Base-by-base conservation (phyloP, 2,113 vertebrate genomes). In the Gila orcuttii region DNA sequence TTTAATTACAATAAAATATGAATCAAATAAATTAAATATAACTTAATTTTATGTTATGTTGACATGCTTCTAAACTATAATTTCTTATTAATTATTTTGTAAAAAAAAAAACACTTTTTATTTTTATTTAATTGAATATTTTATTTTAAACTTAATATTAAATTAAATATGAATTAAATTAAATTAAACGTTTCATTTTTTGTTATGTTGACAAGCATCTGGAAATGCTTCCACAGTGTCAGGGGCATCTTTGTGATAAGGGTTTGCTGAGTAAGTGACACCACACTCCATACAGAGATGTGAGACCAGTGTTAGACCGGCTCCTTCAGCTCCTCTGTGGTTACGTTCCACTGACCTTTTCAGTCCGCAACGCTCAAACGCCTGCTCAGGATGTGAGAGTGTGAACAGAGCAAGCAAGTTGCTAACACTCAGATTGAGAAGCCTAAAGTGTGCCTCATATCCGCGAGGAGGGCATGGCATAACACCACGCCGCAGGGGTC, bases 271-370 rank as follows among this genome's bases (percentile, higher is more conserved):
- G 28, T 82, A 82, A 68, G 45, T 82, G 36, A 47, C 23, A 39
- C 10, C 31, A 50, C 57, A 33, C 45, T 78, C 52, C 47, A 28
- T 68, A 23, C 31, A 57, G n/a, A 36, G 76, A 19, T 12, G 47
- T 57, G 73, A 68, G 66, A 74, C 79, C 55, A 86, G 59, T n/a
- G 23, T 47, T 31, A 21, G 52, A 60, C 73, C 6, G 13, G 50
- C 62, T 74, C 77, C 62, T 84, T 83, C 68, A 66, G 75, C 79
- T 86, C 77, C 59, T 81, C 76, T 79, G 89, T n/a, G 89, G 87
- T 90, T 88, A 83, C 50, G 45, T 85, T 88, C 79, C 86, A 86
- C 87, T 90, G 89, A 90, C 89, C 89, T 90, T 90, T 90, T 76
- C 75, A 82, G 86, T 85, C 86, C 64, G 33, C 84, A 77, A 77